Evolutionary conservation across 2,888 invertebrate genomes (phyloP), one percentile per base, ranked within the genome.

Genomic region (Drepanosiphum platanoidis): DNA sequence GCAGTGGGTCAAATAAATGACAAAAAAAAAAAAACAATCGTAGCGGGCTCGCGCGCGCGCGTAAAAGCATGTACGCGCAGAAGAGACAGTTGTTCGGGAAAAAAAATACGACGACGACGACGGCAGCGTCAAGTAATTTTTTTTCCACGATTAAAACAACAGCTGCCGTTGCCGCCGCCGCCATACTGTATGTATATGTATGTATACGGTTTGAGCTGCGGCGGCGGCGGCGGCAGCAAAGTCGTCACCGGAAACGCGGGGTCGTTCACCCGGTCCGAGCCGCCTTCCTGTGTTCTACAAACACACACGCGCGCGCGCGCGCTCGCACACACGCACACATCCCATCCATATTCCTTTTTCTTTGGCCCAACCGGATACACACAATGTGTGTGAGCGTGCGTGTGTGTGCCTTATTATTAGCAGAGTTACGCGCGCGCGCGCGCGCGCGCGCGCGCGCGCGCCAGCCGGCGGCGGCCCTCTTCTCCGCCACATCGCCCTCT

Each of bases 221-320:
- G 80, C 72, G 74, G 77, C 58, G 36, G n/a, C 36, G 30, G 70
- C 68, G 39, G 78, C 61, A 32, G 70, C 74, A 77, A 74, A 78
- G 61, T 61, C 71, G 77, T 86, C 86, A 83, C 70, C 77, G 84
- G 78, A 79, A 84, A 84, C 78, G 71, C 58, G 72, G 79, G 79
- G 66, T 83, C 83, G 83, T 83, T 83, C 75, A 83, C 83, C 83
- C 74, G 74, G n/a, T 82, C 66, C 66, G 83, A 75, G 83, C 83
- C 83, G 83, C 83, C 83, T 83, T 83, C 83, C 83, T 83, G 83
- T 83, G 83, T 83, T 83, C 83, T 83, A 83, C 75, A 83, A 66
- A 64, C 71, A 75, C 46, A 66, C 72, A 64, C 72, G 22, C 71
- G 30, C 58, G 30, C 71, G 39, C 58, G 30, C 71, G 39, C 71